Evolutionary conservation across 2,797 vertebrate species (phyloP).

Genomic region (Todus mexicanus): DNA sequence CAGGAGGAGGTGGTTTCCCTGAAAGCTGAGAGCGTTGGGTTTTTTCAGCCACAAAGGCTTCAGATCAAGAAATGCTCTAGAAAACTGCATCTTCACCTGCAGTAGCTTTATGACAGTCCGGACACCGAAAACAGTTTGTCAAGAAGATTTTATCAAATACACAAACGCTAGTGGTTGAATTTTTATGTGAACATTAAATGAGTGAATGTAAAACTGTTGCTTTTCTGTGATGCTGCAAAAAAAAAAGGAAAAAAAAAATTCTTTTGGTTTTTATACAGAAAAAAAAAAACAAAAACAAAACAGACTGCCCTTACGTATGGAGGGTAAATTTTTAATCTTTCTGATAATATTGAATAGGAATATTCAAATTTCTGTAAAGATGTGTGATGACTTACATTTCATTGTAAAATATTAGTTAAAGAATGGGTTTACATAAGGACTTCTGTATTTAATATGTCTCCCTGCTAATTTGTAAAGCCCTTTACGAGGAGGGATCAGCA

Average conservation of each 20-base stretch:
- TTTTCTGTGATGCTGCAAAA: constrained; percentile 76
- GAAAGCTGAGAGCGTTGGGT: not conserved
- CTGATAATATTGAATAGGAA: constrained; percentile 84
- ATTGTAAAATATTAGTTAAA: constrained; percentile 94
- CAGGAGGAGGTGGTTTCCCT: constrained; percentile 40
- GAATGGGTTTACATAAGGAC: constrained; percentile 83
- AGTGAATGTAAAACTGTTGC: constrained; percentile 76
- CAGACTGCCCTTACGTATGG: constrained; percentile 72
- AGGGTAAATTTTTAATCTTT: constrained; percentile 87
- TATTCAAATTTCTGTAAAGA: constrained; percentile 90
- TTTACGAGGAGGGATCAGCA: constrained; percentile 27
- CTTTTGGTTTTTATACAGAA: constrained; percentile 78
- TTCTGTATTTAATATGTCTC: constrained; percentile 87
- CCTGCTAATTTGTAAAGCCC: constrained; percentile 68
- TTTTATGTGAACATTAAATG: constrained; percentile 70
- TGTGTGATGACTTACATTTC: constrained; percentile 86
- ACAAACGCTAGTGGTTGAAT: constrained; percentile 69
- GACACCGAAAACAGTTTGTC: constrained; percentile 35
- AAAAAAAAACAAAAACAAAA: constrained; percentile 18
- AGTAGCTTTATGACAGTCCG: constrained; percentile 22
- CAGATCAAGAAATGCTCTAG: constrained; percentile 22
- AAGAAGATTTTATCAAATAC: constrained; percentile 69
- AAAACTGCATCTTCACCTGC: constrained; percentile 24
- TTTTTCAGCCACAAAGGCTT: constrained; percentile 40
- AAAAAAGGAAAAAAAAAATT: not conserved